Evolutionary conservation across 2,888 invertebrate genomes (phyloP).

Genomic region (Nesidiocoris tenuis): DNA sequence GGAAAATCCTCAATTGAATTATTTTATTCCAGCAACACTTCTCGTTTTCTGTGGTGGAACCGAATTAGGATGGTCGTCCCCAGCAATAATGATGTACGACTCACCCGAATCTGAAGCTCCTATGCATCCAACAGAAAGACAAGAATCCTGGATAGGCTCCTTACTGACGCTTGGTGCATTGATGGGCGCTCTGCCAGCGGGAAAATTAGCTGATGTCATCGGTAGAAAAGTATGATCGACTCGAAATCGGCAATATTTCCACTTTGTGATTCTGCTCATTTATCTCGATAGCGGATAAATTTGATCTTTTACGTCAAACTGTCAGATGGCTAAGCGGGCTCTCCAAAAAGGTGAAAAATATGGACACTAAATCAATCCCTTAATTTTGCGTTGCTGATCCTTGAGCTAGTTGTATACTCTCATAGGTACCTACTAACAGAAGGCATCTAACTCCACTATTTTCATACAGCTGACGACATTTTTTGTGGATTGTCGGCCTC

Average conservation of each 20-base stretch:
- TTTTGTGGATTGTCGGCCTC: too few relatives aligned
- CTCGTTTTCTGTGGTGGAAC: conserved; percentile 73
- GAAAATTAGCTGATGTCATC: conserved; percentile 64
- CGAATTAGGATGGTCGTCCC: conserved; percentile 82
- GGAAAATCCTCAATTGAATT: too few relatives aligned
- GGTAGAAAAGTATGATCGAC: conserved; percentile 67
- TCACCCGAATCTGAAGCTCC: conserved; percentile 46
- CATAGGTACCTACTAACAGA: too few relatives aligned
- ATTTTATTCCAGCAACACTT: conserved; percentile 63
- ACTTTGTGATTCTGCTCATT: background rate
- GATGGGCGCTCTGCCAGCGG: conserved; percentile 71
- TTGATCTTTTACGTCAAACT: too few relatives aligned
- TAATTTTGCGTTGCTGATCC: too few relatives aligned
- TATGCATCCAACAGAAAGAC: conserved; percentile 53
- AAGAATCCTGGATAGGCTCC: conserved; percentile 70
- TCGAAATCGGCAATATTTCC: conserved; percentile 50
- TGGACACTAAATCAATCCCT: too few relatives aligned
- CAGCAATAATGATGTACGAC: conserved; percentile 67
- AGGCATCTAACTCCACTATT: too few relatives aligned
- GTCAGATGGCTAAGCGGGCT: too few relatives aligned
- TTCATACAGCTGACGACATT: too few relatives aligned
- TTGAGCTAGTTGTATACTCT: too few relatives aligned
- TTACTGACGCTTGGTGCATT: conserved; percentile 76
- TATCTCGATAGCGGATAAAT: too few relatives aligned
- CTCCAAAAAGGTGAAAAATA: too few relatives aligned